These are phyloP conservation scores for Camponotus pennsylvanicus DNA, from an alignment of 1,140 invertebrate genomes.

Conservation along the genomic window DNA sequence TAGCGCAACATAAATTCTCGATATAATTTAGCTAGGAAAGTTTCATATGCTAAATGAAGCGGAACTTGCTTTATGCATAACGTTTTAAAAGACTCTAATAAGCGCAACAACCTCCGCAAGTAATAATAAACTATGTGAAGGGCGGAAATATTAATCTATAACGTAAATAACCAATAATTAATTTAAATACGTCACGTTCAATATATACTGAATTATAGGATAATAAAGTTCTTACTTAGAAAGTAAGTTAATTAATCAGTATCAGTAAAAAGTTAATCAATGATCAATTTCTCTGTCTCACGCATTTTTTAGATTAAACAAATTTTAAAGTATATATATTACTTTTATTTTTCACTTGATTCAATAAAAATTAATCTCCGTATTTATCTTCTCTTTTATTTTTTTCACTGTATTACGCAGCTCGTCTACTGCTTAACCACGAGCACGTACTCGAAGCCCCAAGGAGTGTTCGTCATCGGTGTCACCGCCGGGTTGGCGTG, in stretches of 20 bases:
- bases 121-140: background rate
- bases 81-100: conserved; percentile 30
- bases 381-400: conserved; percentile 49
- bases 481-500: conserved; percentile 91
- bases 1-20: conserved; percentile 22
- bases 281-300: background rate
- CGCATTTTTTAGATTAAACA: background rate
- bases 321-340: background rate
- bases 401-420: conserved; percentile 73
- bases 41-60: conserved; percentile 31
- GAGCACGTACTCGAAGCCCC: conserved; percentile 86
- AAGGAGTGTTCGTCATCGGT: conserved; percentile 89
- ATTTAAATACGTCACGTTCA: background rate
- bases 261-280: background rate
- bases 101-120: background rate
- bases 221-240: conserved; percentile 11
- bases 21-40: conserved; percentile 21
- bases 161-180: conserved; percentile 10
- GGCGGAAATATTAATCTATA: background rate
- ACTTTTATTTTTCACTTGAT: background rate
- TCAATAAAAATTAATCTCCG: background rate
- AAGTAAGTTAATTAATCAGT: conserved; percentile 7
- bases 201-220: background rate
- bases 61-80: conserved; percentile 15
- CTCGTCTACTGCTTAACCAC: conserved; percentile 89